phyloP scores from a whole-genome alignment of 2,888 invertebrate species.

The Lochmaea capreae region DNA sequence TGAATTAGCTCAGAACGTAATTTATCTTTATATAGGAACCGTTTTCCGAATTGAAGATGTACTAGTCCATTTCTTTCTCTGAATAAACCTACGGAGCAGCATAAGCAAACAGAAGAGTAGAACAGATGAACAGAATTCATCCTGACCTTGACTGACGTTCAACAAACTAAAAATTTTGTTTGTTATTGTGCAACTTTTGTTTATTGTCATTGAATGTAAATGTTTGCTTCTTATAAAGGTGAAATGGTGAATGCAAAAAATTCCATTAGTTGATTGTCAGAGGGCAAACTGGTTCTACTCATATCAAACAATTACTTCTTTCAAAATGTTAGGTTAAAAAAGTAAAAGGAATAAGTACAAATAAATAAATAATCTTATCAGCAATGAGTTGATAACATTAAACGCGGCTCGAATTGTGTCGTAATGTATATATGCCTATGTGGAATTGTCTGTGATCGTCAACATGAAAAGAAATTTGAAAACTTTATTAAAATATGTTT shows the following conservation, averaged over 20 bases:
- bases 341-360: background rate
- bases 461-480: conserved; percentile 63
- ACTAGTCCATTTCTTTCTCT: no score
- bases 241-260: conserved; percentile 12
- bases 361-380: conserved; percentile 31
- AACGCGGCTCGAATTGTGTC: background rate
- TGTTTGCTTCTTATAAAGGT: conserved; percentile 22
- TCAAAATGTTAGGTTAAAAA: conserved; percentile 29
- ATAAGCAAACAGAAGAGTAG: no score
- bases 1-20: no score
- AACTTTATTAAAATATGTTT: conserved; percentile 60
- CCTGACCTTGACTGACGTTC: no score
- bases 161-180: conserved; percentile 2
- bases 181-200: conserved; percentile 31
- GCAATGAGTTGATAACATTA: conserved; percentile 32
- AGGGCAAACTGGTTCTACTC: conserved; percentile 13
- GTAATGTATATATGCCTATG: conserved; percentile 33
- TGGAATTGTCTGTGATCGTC: conserved; percentile 32
- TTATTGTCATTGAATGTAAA: conserved; percentile 20
- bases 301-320: background rate
- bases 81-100: no score
- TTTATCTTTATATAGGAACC: no score
- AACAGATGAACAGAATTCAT: no score
- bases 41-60: no score
- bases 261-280: conserved; percentile 16